Percentiles rank a stretch among this genome's conserved stretches.
Conservation (phyloP, 2,113 vertebrate species). For the Anolis carolinensis region DNA sequence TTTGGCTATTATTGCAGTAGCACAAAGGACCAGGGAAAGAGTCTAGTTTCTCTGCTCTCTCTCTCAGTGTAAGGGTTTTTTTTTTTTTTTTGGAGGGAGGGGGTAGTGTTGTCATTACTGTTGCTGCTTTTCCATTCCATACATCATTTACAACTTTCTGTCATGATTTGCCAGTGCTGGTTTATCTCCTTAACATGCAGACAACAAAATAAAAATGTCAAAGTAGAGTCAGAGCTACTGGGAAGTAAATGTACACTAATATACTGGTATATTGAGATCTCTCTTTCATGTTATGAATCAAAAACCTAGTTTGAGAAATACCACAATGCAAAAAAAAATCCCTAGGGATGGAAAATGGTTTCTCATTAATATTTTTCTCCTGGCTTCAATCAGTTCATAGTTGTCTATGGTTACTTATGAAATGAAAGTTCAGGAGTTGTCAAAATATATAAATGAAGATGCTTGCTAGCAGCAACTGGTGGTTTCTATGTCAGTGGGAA, state of each 20-base stretch:
- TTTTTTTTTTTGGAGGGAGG: not conserved
- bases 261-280: not conserved
- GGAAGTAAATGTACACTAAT: not conserved
- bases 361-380: too few species aligned
- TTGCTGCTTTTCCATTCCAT: slow-evolving; percentile 35
- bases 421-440: too few species aligned
- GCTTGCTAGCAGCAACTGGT: too few species aligned
- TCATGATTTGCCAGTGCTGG: slow-evolving; percentile 51
- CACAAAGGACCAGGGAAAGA: slow-evolving; percentile 27
- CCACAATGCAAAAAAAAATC: too few species aligned
- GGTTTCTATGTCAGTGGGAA: too few species aligned
- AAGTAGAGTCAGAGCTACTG: not conserved
- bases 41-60: not conserved
- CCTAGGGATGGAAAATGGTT: too few species aligned
- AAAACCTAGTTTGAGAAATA: too few species aligned
- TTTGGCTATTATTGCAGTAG: slow-evolving; percentile 6
- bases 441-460: too few species aligned
- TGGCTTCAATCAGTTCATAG: too few species aligned
- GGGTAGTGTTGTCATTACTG: not conserved
- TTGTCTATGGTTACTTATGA: too few species aligned
- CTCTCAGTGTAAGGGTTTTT: slow-evolving; percentile 26
- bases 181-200: not conserved
- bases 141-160: slow-evolving; percentile 56
- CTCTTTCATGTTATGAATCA: not conserved
- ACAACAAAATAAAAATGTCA: not conserved